Evolutionary conservation across 2,113 vertebrate genomes (phyloP).

Genomic region (Paraplagusia blochii): DNA sequence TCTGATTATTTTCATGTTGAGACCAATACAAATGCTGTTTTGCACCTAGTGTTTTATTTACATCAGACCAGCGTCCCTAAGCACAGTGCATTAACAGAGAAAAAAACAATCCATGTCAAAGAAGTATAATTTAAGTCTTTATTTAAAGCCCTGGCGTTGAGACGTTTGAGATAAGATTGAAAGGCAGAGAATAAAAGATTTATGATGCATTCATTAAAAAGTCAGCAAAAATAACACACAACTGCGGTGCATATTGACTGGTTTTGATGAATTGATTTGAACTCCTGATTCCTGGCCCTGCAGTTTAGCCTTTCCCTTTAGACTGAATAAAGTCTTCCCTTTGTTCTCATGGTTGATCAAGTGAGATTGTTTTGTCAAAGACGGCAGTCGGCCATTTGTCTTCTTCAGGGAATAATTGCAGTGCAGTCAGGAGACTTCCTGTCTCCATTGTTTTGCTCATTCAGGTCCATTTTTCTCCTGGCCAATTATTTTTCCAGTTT

Average conservation of each 20-base stretch:
- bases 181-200: neutral
- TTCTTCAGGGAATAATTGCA: slow-evolving; percentile 41
- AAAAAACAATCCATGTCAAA: no score
- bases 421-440: slow-evolving; percentile 4
- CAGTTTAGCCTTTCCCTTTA: neutral
- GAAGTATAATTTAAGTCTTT: no score
- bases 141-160: no score
- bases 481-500: slow-evolving; percentile 2
- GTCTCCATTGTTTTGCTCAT: slow-evolving; percentile 26
- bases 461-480: slow-evolving; percentile 23
- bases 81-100: no score
- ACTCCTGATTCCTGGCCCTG: neutral
- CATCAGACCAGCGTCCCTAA: neutral
- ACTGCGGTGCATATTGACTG: slow-evolving; percentile 10
- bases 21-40: no score
- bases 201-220: neutral
- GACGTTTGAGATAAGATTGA: neutral
- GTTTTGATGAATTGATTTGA: slow-evolving; percentile 6
- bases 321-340: neutral
- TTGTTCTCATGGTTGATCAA: slow-evolving; percentile 28
- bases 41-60: no score
- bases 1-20: no score
- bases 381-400: slow-evolving; percentile 37
- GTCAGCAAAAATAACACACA: neutral
- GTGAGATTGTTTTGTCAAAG: slow-evolving; percentile 32